Base-by-base conservation (phyloP, 2,888 invertebrate species). In the Synergus gifuensis region DNA sequence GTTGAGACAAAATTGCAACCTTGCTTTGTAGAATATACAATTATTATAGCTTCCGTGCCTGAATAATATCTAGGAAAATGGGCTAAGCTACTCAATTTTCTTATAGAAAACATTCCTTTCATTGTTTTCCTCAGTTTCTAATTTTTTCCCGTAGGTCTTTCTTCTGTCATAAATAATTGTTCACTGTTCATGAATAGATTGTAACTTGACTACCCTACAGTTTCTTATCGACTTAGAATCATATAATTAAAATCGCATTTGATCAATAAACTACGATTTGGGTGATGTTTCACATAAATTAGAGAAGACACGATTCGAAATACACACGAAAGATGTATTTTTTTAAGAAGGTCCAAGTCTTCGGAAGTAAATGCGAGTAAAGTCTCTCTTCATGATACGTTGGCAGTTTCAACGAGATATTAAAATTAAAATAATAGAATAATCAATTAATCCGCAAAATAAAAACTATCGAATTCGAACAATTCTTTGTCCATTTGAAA, bases 21-120 rank as follows among this genome's bases (percentile, higher is more conserved):
- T 73, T 54, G n/a, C 16, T 73, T 73, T 73, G 73, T 16, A 73
- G n/a, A 69, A 49, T 67, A 44, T 28, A 22, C 12, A 28, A 62
- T 14, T 62, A 28, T 28, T 62, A 28, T 14, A 28, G 14, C 28
- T 73, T 46, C 49, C 28, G 69, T 73, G 49, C 28, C 46, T 14
- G 22, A 40, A 67, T 42, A n/a, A 44, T 42, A 40, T 11, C 12
- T 18, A 16, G 9, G 22, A 46, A 44, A 67, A 67, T 44, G n/a
- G 67, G 4, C 22, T 42, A 44, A 22, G 5, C 22, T 12, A 44
- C 7, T 44, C 18, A 67, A 46, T 42, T 64, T 14, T 14, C 42
- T 42, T 16, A 42, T 44, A 44, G 40, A n/a, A 11, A 42, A 69
- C 14, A 46, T 64, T 69, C n/a, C 28, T 69, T 69, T 8, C 16